Evolutionary conservation across 2,113 vertebrate genomes (phyloP).

Genomic region (Sciurus niger): DNA sequence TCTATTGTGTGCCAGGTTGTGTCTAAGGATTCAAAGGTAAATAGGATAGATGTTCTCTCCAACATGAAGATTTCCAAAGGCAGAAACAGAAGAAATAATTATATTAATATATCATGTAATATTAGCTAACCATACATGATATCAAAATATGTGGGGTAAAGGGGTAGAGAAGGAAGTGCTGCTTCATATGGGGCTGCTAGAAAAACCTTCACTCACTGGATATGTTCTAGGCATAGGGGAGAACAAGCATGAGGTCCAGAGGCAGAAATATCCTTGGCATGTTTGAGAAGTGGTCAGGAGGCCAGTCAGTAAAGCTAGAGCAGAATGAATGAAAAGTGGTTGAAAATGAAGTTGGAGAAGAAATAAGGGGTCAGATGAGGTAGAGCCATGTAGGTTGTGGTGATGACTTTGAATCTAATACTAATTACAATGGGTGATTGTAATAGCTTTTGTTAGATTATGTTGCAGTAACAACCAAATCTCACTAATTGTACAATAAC

Average conservation of each 20-base stretch:
- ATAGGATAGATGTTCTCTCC: not conserved
- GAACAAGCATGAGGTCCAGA: not conserved
- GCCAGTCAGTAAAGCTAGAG: not conserved
- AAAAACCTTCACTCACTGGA: not conserved
- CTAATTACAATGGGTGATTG: not conserved
- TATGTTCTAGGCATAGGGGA: not conserved
- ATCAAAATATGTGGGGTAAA: not conserved
- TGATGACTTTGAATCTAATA: not conserved
- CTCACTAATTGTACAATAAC: not conserved
- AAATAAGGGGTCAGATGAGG: not conserved
- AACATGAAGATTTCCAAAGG: not conserved
- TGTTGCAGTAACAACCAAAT: not conserved
- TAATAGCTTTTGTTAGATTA: not conserved
- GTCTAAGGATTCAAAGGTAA: not conserved
- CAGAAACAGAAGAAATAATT: not conserved
- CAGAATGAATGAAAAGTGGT: not conserved
- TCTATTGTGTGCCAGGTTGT: not conserved
- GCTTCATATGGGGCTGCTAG: not conserved
- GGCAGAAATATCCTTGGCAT: not conserved
- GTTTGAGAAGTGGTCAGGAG: not conserved
- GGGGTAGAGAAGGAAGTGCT: not conserved
- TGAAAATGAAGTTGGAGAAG: slow-evolving; percentile 1
- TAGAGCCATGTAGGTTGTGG: not conserved
- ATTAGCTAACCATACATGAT: not conserved
- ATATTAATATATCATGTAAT: not conserved